Percentiles rank a stretch among this genome's conserved stretches.
Evolutionary conservation across 1,140 invertebrate species (phyloP).

Genomic region (Forficula auricularia): DNA sequence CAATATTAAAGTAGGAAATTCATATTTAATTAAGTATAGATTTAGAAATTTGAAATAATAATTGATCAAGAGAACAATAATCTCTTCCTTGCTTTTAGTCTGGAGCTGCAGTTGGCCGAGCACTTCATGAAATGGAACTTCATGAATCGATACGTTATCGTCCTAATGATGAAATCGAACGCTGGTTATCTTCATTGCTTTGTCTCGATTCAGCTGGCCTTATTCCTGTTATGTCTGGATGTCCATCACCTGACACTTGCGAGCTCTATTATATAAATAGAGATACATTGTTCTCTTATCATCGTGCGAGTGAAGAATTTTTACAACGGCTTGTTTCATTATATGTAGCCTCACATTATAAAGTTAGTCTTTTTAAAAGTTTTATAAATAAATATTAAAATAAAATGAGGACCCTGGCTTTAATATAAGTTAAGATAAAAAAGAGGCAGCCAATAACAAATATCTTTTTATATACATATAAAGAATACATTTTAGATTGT

Average conservation of each 20-base stretch:
- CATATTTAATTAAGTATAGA: too few species aligned
- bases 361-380: constrained; percentile 31
- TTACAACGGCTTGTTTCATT: constrained; percentile 80
- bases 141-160: constrained; percentile 93
- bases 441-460: too few species aligned
- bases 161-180: constrained; percentile 70
- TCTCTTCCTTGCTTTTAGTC: constrained; percentile 23
- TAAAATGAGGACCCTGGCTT: too few species aligned
- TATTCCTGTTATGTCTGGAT: constrained; percentile 47
- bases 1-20: too few species aligned
- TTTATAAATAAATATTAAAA: constrained; percentile 8
- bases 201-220: constrained; percentile 72
- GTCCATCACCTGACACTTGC: constrained; percentile 73
- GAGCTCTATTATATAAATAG: constrained; percentile 82
- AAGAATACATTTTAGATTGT: too few species aligned
- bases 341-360: constrained; percentile 96
- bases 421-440: too few species aligned
- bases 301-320: constrained; percentile 88
- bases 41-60: too few species aligned
- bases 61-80: too few species aligned
- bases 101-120: too few species aligned
- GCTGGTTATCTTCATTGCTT: constrained; percentile 79
- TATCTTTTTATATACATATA: too few species aligned
- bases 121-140: constrained; percentile 37
- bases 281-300: constrained; percentile 93